Evolutionary conservation across 2,888 invertebrate species (phyloP).

Genomic region (Osedax frankpressi): DNA sequence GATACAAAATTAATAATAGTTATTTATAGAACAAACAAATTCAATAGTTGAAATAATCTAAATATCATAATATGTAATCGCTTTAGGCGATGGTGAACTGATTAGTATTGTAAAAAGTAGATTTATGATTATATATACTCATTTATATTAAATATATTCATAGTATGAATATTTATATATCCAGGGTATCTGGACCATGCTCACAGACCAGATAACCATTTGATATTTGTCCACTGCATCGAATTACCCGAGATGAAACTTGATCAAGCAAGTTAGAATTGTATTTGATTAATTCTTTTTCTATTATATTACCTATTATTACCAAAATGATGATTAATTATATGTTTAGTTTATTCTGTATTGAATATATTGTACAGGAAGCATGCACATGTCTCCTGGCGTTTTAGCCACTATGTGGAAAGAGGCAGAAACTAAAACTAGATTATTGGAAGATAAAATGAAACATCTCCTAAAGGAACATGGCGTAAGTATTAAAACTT

Average conservation of each 20-base stretch:
- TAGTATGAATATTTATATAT: too few relatives aligned
- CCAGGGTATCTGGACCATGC: slow-evolving; percentile 28
- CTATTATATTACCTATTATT: not conserved
- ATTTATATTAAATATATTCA: too few relatives aligned
- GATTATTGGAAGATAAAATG: slow-evolving; percentile 27
- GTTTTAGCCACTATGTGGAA: slow-evolving; percentile 31
- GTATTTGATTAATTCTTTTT: not conserved
- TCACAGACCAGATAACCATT: slow-evolving; percentile 28
- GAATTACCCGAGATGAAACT: slow-evolving; percentile 29
- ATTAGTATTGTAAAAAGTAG: too few relatives aligned
- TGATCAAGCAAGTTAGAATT: slow-evolving; percentile 27
- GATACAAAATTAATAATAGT: too few relatives aligned
- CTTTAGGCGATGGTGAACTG: too few relatives aligned
- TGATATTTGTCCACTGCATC: slow-evolving; percentile 29
- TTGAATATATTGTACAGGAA: slow-evolving; percentile 21
- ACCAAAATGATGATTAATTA: not conserved
- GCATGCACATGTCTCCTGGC: slow-evolving; percentile 29
- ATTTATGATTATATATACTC: too few relatives aligned
- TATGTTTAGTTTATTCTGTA: not conserved
- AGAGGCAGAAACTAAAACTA: slow-evolving; percentile 28
- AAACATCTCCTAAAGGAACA: slow-evolving; percentile 27
- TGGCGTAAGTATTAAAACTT: slow-evolving; percentile 25
- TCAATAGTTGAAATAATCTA: too few relatives aligned
- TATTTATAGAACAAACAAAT: too few relatives aligned
- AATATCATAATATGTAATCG: too few relatives aligned